phyloP scores from a whole-genome alignment of 2,888 invertebrate genomes.

The Myopa tessellatipennis region DNA sequence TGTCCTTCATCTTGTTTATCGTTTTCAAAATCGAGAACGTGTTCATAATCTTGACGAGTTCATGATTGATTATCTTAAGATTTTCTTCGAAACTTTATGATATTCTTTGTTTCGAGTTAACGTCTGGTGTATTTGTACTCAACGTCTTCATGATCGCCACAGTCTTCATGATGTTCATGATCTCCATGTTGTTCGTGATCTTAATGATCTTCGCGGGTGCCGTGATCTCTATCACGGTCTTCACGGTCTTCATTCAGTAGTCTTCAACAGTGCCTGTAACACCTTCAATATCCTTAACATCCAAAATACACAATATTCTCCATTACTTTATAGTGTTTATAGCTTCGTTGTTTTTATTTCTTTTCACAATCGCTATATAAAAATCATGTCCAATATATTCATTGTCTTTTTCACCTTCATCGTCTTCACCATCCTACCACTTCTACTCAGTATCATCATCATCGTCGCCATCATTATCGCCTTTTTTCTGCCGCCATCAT shows the following conservation, averaged over 20 bases:
- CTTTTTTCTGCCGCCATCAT: constrained; percentile 42
- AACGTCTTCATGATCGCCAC: background rate
- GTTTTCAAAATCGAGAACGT: too few species aligned
- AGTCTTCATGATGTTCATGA: background rate
- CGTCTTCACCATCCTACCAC: constrained; percentile 3
- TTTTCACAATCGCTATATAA: background rate
- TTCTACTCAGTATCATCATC: background rate
- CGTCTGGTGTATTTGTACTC: too few species aligned
- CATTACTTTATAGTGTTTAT: background rate
- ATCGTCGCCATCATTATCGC: background rate
- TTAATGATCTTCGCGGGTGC: background rate
- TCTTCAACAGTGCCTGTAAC: background rate
- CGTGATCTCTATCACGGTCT: background rate
- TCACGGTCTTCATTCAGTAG: background rate
- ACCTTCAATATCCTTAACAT: background rate
- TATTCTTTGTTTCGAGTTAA: too few species aligned
- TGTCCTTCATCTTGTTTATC: too few species aligned
- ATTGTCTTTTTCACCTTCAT: constrained; percentile 2
- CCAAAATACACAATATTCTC: background rate
- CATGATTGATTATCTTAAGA: too few species aligned
- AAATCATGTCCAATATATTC: background rate
- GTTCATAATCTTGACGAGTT: too few species aligned
- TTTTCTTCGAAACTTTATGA: too few species aligned
- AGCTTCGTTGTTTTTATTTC: background rate
- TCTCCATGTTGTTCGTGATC: background rate